A percentile compares a stretch with the other conserved stretches of the same genome.
These are phyloP conservation scores for Phycodurus eques DNA, from an alignment of 2,113 vertebrate genomes.

Conservation along the genomic window DNA sequence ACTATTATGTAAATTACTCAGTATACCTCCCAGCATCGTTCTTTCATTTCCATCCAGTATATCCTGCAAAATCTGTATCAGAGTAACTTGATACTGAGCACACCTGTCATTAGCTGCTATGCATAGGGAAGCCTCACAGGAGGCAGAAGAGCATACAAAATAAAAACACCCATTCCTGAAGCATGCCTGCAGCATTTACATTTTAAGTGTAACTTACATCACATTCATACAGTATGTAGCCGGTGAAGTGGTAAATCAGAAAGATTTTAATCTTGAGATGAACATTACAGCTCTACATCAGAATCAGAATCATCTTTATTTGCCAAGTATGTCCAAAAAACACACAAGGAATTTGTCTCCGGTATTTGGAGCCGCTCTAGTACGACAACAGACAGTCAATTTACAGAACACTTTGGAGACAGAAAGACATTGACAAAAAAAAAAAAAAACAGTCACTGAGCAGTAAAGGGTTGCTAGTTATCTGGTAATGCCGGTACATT, in stretches of 20 bases:
- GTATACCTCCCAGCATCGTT: conserved; percentile 39
- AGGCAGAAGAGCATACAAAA: not conserved
- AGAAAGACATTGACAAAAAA: no score
- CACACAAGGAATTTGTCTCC: no score
- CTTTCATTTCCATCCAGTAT: conserved; percentile 23
- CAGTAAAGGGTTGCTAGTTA: no score
- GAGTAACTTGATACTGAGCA: conserved; percentile 30
- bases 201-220: conserved; percentile 2
- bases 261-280: not conserved
- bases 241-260: not conserved
- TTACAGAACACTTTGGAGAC: no score
- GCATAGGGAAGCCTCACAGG: conserved; percentile 1
- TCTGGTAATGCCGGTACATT: no score
- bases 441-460: no score
- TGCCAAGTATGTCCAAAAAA: no score
- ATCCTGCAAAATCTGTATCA: conserved; percentile 23
- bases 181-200: not conserved
- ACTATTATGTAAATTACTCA: conserved; percentile 68
- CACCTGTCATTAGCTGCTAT: conserved; percentile 31
- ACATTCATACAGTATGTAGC: conserved; percentile 8
- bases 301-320: no score
- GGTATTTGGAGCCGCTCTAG: no score
- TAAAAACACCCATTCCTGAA: not conserved
- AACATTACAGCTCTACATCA: not conserved
- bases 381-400: no score